Evolutionary conservation across 2,888 invertebrate genomes (phyloP).

Genomic region (Rhagonycha fulva): DNA sequence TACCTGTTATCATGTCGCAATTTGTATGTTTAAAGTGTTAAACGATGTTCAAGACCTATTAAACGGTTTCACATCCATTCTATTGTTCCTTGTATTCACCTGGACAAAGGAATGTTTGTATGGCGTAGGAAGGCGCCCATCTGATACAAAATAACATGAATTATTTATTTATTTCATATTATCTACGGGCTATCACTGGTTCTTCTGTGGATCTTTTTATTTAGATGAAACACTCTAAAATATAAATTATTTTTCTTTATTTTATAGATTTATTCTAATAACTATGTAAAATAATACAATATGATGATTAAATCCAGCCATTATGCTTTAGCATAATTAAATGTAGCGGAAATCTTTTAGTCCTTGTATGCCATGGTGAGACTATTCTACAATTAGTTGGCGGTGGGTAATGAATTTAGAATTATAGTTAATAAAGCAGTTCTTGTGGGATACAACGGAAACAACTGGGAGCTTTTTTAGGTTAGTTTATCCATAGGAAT

Average conservation of each 20-base stretch:
- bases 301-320: too few relatives aligned
- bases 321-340: too few relatives aligned
- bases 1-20: conserved; percentile 23
- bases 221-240: neutral
- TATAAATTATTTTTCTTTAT: neutral
- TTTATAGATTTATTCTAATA: too few relatives aligned
- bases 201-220: neutral
- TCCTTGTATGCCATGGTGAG: neutral
- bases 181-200: conserved; percentile 21
- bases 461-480: neutral
- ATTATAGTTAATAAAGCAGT: neutral
- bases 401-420: neutral
- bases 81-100: conserved; percentile 28
- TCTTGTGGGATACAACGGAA: neutral
- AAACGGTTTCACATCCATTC: conserved; percentile 29
- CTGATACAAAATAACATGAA: conserved; percentile 28
- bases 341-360: too few relatives aligned
- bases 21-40: conserved; percentile 32
- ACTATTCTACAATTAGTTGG: neutral
- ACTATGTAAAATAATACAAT: too few relatives aligned
- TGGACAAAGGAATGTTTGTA: conserved; percentile 27
- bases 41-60: conserved; percentile 30
- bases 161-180: conserved; percentile 30
- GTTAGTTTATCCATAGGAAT: neutral
- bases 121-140: conserved; percentile 30